phyloP scores from a whole-genome alignment of 2,888 invertebrate genomes.

The Acrobasis consociella region DNA sequence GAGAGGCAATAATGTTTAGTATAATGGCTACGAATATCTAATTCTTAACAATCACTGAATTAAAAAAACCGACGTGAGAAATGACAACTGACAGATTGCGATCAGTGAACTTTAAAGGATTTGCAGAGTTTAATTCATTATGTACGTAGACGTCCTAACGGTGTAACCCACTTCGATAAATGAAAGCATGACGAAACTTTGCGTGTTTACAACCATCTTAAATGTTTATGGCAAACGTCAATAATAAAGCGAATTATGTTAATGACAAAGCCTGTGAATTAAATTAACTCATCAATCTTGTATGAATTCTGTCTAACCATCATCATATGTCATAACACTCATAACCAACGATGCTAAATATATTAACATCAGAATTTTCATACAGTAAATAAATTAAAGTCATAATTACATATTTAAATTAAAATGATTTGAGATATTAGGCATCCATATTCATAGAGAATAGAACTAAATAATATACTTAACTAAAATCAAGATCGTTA shows the following conservation, averaged over 20 bases:
- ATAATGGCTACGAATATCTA: neutral
- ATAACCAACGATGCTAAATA: neutral
- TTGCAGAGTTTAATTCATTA: neutral
- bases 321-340: neutral
- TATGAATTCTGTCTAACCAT: neutral
- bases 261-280: neutral
- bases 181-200: constrained; percentile 13
- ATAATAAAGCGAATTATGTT: constrained; percentile 9
- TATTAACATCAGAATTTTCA: neutral
- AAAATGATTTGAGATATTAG: no score
- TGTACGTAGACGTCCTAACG: constrained; percentile 13
- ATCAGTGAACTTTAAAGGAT: constrained; percentile 17
- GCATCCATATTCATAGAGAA: no score
- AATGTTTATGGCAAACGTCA: constrained; percentile 8
- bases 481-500: no score
- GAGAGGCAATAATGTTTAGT: neutral
- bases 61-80: constrained; percentile 1
- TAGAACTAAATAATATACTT: no score
- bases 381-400: neutral
- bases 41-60: neutral
- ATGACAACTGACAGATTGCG: constrained; percentile 2
- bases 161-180: constrained; percentile 17
- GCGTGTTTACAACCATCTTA: constrained; percentile 12
- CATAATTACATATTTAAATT: no score
- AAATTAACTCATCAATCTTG: neutral